Percentiles rank a stretch among this genome's conserved stretches.
Conservation (phyloP, 1,140 invertebrate genomes). For the Tetramorium alpestre region DNA sequence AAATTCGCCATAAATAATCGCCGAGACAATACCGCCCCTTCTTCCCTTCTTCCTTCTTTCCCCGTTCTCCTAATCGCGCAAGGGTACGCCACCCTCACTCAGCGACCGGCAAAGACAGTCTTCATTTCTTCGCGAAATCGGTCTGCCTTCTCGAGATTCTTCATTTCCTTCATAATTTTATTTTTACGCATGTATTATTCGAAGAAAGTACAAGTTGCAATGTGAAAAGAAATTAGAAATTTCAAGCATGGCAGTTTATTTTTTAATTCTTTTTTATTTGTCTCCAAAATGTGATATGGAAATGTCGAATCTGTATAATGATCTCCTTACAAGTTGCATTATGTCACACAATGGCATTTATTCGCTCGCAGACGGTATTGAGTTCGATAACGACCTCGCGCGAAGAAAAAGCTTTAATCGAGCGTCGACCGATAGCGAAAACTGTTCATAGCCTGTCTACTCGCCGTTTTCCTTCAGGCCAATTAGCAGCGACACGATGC, state of each 20-base stretch:
- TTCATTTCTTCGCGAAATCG: neutral
- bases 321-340: neutral
- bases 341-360: slow-evolving; percentile 3
- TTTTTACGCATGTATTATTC: too few relatives aligned
- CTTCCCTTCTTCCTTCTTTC: neutral
- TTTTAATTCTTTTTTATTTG: neutral
- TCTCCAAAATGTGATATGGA: neutral
- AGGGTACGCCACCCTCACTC: neutral
- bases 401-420: slow-evolving; percentile 57
- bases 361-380: slow-evolving; percentile 17
- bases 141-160: neutral
- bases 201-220: neutral
- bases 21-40: slow-evolving; percentile 72
- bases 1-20: slow-evolving; percentile 79
- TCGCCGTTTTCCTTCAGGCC: slow-evolving; percentile 46
- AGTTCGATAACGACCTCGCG: slow-evolving; percentile 22
- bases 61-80: slow-evolving; percentile 2
- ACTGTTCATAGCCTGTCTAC: slow-evolving; percentile 38
- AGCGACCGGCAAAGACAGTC: neutral
- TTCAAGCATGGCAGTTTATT: too few relatives aligned
- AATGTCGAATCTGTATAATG: neutral
- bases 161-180: neutral
- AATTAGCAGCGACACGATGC: slow-evolving; percentile 50
- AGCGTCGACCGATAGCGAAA: slow-evolving; percentile 18
- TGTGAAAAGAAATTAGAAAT: neutral